phyloP scores from a whole-genome alignment of 2,888 invertebrate species.

The Schizotus pectinicornis region DNA sequence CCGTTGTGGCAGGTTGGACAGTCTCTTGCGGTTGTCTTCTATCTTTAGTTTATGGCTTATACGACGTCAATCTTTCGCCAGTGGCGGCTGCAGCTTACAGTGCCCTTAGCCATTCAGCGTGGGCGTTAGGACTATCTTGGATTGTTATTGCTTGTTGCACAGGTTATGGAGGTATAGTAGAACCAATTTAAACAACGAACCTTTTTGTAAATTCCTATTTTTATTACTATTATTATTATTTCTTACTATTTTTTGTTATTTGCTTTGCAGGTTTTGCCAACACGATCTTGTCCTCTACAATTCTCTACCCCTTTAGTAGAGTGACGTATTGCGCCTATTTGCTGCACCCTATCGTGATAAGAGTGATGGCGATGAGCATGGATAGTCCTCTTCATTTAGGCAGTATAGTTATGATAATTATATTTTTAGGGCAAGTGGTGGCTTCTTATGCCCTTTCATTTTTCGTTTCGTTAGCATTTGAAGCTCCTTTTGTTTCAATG shows the following conservation, averaged over 20 bases:
- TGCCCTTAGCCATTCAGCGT: slow-evolving; percentile 81
- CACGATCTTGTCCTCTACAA: slow-evolving; percentile 74
- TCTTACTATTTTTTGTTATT: slow-evolving; percentile 14
- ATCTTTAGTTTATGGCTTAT: slow-evolving; percentile 79
- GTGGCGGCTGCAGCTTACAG: slow-evolving; percentile 78
- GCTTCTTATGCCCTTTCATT: slow-evolving; percentile 80
- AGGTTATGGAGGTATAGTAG: slow-evolving; percentile 75
- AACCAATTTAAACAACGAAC: no score
- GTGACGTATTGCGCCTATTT: slow-evolving; percentile 88
- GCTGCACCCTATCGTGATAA: slow-evolving; percentile 82
- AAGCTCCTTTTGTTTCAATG: slow-evolving; percentile 85
- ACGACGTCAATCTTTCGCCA: slow-evolving; percentile 72
- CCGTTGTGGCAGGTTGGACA: slow-evolving; percentile 74
- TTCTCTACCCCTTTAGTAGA: slow-evolving; percentile 83
- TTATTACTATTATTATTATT: no score
- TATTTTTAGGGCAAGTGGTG: slow-evolving; percentile 82
- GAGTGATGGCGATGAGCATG: slow-evolving; percentile 79
- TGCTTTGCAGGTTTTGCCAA: slow-evolving; percentile 69
- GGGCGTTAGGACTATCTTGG: slow-evolving; percentile 84
- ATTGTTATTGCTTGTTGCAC: slow-evolving; percentile 85
- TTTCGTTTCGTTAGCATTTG: slow-evolving; percentile 80
- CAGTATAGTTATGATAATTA: slow-evolving; percentile 76
- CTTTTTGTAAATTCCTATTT: no score
- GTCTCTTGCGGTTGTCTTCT: slow-evolving; percentile 70
- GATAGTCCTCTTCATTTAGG: slow-evolving; percentile 84